Evolutionary conservation across 2,797 vertebrate species (phyloP).

Genomic region (Poeciliopsis gracilis): DNA sequence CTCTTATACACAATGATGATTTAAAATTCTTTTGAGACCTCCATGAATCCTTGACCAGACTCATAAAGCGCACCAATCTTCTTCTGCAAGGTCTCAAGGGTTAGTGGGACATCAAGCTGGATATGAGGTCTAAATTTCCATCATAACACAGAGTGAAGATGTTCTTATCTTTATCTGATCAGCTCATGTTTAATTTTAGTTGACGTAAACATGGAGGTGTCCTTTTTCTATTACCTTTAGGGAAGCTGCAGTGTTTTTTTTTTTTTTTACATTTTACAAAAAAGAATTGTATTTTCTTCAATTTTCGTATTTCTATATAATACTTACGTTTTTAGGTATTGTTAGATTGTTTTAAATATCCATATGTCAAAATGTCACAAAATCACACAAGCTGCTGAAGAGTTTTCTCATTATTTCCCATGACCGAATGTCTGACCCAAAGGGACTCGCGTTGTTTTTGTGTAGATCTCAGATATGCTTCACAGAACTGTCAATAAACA

Average conservation of each 20-base stretch:
- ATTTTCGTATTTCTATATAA: background rate
- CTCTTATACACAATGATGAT: background rate
- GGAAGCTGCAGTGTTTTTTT: background rate
- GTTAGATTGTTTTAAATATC: background rate
- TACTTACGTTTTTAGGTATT: background rate
- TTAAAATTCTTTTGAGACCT: background rate
- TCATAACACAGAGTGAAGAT: background rate
- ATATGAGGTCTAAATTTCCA: no score
- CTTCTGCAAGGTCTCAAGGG: background rate
- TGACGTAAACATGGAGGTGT: background rate
- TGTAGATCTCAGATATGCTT: background rate
- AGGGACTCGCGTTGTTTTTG: conserved; percentile 3
- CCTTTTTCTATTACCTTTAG: background rate
- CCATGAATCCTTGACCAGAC: background rate
- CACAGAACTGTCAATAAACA: conserved; percentile 24
- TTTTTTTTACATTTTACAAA: background rate
- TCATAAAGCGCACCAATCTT: background rate
- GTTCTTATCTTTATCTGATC: background rate
- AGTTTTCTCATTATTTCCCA: background rate
- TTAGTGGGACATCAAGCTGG: background rate
- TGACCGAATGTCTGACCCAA: conserved; percentile 25
- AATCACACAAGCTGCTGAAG: background rate
- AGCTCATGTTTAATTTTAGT: background rate
- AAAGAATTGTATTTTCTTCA: background rate
- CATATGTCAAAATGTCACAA: background rate